Evolutionary conservation across 2,888 invertebrate genomes (phyloP).

Genomic region (Xylocampa areola): DNA sequence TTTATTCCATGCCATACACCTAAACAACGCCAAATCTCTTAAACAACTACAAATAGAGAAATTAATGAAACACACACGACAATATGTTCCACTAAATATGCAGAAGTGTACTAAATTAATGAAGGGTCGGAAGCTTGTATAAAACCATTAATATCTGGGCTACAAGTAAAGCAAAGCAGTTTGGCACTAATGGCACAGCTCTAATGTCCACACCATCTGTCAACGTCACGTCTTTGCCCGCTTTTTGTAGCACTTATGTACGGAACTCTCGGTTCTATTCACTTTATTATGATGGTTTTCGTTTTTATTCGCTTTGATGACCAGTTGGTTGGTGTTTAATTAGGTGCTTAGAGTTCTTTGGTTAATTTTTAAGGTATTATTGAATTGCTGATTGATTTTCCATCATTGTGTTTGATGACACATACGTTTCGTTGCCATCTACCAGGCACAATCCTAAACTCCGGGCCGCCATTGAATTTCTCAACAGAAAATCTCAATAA

Average conservation of each 20-base stretch:
- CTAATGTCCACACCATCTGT: conserved; percentile 84
- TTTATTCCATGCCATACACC: too few relatives aligned
- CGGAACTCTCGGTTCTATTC: conserved; percentile 63
- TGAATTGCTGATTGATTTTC: too few relatives aligned
- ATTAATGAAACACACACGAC: conserved; percentile 38
- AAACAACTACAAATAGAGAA: conserved; percentile 17
- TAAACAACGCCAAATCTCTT: background rate
- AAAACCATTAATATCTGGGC: conserved; percentile 74
- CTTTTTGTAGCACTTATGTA: conserved; percentile 82
- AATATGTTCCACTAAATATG: conserved; percentile 46
- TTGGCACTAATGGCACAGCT: conserved; percentile 76
- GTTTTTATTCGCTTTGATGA: conserved; percentile 54
- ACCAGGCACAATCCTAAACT: too few relatives aligned
- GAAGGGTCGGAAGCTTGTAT: conserved; percentile 42
- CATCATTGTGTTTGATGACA: too few relatives aligned
- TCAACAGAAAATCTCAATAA: too few relatives aligned
- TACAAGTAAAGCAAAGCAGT: conserved; percentile 75
- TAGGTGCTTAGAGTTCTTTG: background rate
- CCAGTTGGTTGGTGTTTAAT: conserved; percentile 31
- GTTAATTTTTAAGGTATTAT: background rate
- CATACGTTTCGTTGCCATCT: too few relatives aligned
- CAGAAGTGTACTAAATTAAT: conserved; percentile 60
- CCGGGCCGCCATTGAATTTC: too few relatives aligned
- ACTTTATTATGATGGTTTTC: conserved; percentile 67
- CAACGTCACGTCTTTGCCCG: conserved; percentile 78